Base-by-base conservation (phyloP, 53 echinoderm and acorn worm species). In the Temnopleurus reevesii region DNA sequence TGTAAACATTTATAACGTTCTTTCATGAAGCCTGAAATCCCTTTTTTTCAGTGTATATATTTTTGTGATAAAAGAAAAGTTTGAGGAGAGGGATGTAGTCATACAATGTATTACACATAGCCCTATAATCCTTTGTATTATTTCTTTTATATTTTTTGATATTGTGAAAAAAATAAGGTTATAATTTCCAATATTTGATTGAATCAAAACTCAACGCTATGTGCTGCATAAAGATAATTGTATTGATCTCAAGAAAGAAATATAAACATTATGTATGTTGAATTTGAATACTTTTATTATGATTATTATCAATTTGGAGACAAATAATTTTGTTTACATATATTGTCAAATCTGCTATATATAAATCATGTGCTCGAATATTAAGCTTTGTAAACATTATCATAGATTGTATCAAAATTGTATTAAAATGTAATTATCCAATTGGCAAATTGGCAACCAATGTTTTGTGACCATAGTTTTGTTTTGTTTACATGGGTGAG, bases 351-450 rank as follows among this genome's bases (percentile, higher is more conserved):
- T 41, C 23, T 71, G 38, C 71, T 71, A 41, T 71, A 71, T n/a
- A 71, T 71, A 71, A 71, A 71, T 71, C 71, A 71, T 71, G 71
- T 71, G 71, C 71, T 71, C 23, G 7, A 38, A 35, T 21, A n/a
- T n/a, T n/a, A 21, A 71, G 38, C 36, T 63, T 63, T 71, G 71
- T 71, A 71, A 31, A 41, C n/a, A 71, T 41, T 71, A 71, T 41
- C 36, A 71, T 71, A 41, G 41, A 71, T 71, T 63, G 33, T 71
- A 71, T 71, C 5, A n/a, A 38, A n/a, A 38, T 71, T 71, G 43
- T 71, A 36, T 7, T 41, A 71, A 36, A 1, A n/a, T 71, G 63
- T 71, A 71, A 71, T 71, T 4, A 71, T 8, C 71, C 71, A 71
- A 36, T 71, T n/a, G 9, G 41, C 71, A 19, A 12, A 21, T 66